Percentiles rank a stretch among this genome's conserved stretches.
Evolutionary conservation across 1,140 invertebrate species (phyloP).

Genomic region (Drosophila murphyi): DNA sequence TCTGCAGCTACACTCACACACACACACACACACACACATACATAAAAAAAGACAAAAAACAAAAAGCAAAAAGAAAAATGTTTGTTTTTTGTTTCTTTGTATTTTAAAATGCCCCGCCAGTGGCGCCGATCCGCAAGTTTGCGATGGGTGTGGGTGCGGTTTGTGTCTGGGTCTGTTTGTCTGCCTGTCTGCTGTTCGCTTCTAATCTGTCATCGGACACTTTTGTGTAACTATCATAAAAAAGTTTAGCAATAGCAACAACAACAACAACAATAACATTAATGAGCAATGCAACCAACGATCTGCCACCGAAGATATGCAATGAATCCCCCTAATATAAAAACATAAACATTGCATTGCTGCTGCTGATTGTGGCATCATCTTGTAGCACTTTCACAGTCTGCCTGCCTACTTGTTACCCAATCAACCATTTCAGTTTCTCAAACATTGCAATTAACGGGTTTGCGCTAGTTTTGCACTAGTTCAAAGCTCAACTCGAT

Average conservation of each 20-base stretch:
- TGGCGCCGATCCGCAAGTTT: conserved; percentile 46
- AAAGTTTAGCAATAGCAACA: conserved; percentile 11
- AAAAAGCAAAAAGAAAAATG: conserved; percentile 12
- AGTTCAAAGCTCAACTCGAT: conserved; percentile 9
- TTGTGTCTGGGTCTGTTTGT: conserved; percentile 24
- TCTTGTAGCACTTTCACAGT: background rate
- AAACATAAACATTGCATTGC: conserved; percentile 14
- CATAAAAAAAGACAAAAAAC: background rate
- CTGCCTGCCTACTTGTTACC: background rate
- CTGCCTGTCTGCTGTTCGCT: conserved; percentile 46
- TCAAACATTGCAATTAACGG: conserved; percentile 34
- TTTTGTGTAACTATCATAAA: conserved; percentile 53
- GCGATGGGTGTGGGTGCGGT: conserved; percentile 26
- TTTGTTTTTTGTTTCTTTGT: conserved; percentile 3
- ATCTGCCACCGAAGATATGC: conserved; percentile 26
- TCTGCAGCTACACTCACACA: conserved; percentile 26
- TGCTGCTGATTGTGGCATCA: conserved; percentile 9
- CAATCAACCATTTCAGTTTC: background rate
- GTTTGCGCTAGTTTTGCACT: conserved; percentile 16
- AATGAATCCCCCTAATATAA: conserved; percentile 22
- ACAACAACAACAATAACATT: conserved; percentile 6
- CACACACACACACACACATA: conserved; percentile 7
- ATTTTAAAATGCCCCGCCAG: background rate
- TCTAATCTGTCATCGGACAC: conserved; percentile 74
- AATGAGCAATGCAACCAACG: background rate